phyloP scores from a whole-genome alignment of 2,888 invertebrate genomes.

The Conistra vaccinii region DNA sequence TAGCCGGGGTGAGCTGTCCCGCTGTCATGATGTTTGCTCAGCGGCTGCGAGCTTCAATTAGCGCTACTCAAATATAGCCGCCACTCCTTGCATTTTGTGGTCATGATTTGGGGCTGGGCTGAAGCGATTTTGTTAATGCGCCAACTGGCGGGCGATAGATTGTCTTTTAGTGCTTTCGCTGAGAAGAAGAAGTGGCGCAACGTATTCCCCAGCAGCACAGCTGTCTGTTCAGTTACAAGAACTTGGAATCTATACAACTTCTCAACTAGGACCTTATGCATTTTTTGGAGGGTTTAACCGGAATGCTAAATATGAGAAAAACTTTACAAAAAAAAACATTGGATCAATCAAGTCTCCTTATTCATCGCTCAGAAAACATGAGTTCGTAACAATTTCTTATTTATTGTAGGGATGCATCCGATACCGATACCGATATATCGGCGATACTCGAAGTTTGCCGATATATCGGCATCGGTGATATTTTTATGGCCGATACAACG shows the following conservation, averaged over 20 bases:
- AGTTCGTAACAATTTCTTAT: not conserved
- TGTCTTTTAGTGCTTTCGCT: not conserved
- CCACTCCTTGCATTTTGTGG: conserved; percentile 68
- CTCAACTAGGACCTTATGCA: not conserved
- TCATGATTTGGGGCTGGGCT: not conserved
- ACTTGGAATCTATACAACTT: not conserved
- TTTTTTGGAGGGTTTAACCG: not conserved
- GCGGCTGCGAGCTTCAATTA: conserved; percentile 75
- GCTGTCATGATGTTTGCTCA: conserved; percentile 68
- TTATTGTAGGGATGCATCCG: too few species aligned
- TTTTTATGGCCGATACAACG: too few species aligned
- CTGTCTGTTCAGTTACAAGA: not conserved
- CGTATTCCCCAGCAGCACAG: not conserved
- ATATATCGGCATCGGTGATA: too few species aligned
- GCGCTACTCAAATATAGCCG: conserved; percentile 74
- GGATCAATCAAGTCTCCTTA: not conserved
- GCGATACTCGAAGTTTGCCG: too few species aligned
- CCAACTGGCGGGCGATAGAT: not conserved
- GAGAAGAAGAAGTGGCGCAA: not conserved
- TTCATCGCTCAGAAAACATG: not conserved
- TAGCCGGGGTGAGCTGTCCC: conserved; percentile 35
- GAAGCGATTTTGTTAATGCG: conserved; percentile 38
- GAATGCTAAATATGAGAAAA: not conserved
- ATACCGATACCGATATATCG: too few species aligned
- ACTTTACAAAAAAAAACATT: not conserved